Evolutionary conservation across 2,888 invertebrate genomes (phyloP), one percentile per base, ranked within the genome.

Genomic region (Mycalesis mineus): DNA sequence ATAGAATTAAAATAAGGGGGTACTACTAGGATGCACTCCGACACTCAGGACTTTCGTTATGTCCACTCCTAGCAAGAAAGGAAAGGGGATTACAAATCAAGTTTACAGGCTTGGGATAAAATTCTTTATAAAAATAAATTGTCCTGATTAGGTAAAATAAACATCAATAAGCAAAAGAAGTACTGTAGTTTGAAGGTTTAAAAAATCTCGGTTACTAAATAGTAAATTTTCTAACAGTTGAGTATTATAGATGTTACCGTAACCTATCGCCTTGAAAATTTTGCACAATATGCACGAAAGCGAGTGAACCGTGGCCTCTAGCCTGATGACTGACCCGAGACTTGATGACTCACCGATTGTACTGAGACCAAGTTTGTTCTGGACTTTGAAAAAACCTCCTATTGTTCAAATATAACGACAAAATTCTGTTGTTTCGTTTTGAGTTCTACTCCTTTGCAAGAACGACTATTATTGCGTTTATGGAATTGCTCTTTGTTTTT

Each of bases 341-440:
- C 65, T 68, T 68, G 78, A 76, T 85, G 85, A 86, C 68, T 87
- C 86, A 88, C 76, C 80, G 83, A 84, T 81, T 72, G 68, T 69
- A 71, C 70, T 68, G 74, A 22, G 22, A 74, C 75, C 58, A 77
- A 81, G 77, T 80, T 31, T 17, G 33, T 78, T 81, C 81, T 81
- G 81, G 80, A 72, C 64, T 68, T 65, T 65, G 63, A 75, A 84
- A 82, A 81, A 84, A 78, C 68, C 62, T 56, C 75, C 75, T 73
- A 82, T 86, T 87, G 86, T 88, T 77, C 67, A 65, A 17, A 55
- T 57, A 52, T 56, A 50, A 50, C 40, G 29, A 44, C 56, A 54
- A 37, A 31, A 33, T 15, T 14, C 31, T 33, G 22, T 29, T 44
- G 56, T 11, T 14, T 7, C 22, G 31, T 36, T 57, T 37, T 31